These are phyloP conservation scores for Chloroceryle inda DNA, from an alignment of 2,797 vertebrate genomes.

Conservation along the genomic window DNA sequence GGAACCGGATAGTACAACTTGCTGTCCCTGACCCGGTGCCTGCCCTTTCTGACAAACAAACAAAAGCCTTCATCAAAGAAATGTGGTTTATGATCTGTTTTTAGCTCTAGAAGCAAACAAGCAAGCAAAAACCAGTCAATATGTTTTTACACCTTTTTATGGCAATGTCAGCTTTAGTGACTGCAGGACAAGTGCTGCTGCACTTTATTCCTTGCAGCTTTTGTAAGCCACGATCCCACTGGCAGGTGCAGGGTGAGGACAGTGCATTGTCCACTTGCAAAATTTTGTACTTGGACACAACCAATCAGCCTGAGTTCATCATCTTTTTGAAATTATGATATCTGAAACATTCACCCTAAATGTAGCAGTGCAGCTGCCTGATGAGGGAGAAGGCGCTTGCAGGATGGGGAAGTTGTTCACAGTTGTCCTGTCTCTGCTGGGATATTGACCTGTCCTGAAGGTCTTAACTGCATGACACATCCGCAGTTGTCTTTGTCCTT, in stretches of 20 bases:
- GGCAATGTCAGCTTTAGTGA: not conserved
- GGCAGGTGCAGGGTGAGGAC: accelerated
- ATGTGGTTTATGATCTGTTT: constrained; percentile 10
- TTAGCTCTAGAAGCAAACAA: constrained; percentile 20
- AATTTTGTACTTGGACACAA: not conserved
- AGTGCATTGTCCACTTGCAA: not conserved
- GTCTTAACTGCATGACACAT: not conserved
- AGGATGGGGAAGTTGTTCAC: not conserved
- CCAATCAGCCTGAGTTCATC: not conserved
- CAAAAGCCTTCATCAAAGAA: constrained; percentile 16
- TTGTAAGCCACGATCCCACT: not conserved
- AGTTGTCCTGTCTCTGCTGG: not conserved
- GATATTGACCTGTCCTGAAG: not conserved
- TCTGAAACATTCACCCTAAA: not conserved
- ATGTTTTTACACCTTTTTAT: not conserved
- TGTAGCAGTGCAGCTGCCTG: not conserved
- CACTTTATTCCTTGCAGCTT: not conserved
- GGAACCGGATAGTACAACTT: constrained; percentile 51
- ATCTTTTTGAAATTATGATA: not conserved
- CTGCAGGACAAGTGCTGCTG: accelerated
- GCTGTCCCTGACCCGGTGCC: constrained; percentile 32
- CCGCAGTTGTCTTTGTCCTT: not conserved
- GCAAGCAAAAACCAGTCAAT: not conserved
- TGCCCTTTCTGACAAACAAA: constrained; percentile 58
- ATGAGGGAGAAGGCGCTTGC: not conserved